Base-by-base conservation (phyloP, 2,113 vertebrate genomes). In the Labrus mixtus region DNA sequence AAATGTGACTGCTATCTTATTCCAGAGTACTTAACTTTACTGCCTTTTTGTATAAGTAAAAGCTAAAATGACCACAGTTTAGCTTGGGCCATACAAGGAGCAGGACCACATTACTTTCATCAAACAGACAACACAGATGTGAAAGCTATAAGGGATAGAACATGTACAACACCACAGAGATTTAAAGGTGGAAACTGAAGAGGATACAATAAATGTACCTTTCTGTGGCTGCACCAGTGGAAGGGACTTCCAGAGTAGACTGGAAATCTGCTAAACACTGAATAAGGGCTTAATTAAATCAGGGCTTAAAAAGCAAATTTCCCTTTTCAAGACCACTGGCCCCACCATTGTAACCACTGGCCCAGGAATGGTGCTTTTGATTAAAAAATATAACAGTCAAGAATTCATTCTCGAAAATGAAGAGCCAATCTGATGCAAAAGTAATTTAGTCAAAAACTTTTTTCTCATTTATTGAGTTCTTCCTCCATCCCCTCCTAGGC, bases 221-320 rank as follows among this genome's bases (percentile, higher is more conserved):
- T 43, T 43, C 9, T 43, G 41, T 43, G 10, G 3, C 41, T 6
- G 36, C 36, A 59, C 15, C 43, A 39, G 25, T 58, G 29, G 53
- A 15, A 64, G 22, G 1, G 10, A 25, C n/a, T 57, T 37, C 20
- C 36, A 66, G n/a, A 46, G n/a, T 11, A 19, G 19, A 56, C n/a
- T 19, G 56, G n/a, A 48, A 59, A 60, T 7, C 57, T 57, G 53
- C 10, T 36, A 45, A 73, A 73, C 45, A 55, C 33, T 71, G 33
- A 33, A 69, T 41, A 33, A n/a, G n/a, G n/a, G n/a, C n/a, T n/a
- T n/a, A n/a, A n/a, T n/a, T n/a, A n/a, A n/a, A n/a, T n/a, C n/a
- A n/a, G n/a, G n/a, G n/a, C n/a, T n/a, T n/a, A 23, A 48, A 12
- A 16, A 16, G 19, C 8, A 58, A 22, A 43, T 58, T 58, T 69